Evolutionary conservation across 2,888 invertebrate genomes (phyloP).

Genomic region (Busseola fusca): DNA sequence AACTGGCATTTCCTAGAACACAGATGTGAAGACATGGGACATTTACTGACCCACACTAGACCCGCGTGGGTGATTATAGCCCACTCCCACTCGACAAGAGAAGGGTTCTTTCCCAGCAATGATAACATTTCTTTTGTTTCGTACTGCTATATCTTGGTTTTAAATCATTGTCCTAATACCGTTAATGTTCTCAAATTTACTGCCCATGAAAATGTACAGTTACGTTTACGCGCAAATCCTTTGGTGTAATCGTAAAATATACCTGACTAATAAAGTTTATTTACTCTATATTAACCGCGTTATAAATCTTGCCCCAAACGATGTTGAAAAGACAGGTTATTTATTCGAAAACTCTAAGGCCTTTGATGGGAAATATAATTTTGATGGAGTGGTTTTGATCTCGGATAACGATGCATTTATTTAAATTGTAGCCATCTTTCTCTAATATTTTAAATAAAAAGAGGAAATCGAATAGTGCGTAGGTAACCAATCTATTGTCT

Average conservation of each 20-base stretch:
- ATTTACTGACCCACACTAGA: no score
- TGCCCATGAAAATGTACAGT: conserved; percentile 14
- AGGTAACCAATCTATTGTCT: no score
- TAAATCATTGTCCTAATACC: conserved; percentile 6
- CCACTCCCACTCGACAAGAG: no score
- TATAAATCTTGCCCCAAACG: conserved; percentile 44
- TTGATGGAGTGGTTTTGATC: conserved; percentile 19
- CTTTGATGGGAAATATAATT: conserved; percentile 51
- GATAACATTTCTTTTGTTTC: no score
- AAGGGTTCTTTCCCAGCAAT: no score
- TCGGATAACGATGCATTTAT: conserved; percentile 16
- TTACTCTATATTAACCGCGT: conserved; percentile 20
- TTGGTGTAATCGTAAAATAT: conserved; percentile 35
- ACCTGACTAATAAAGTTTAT: conserved; percentile 45
- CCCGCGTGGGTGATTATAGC: no score
- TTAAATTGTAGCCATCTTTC: no score
- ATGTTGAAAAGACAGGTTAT: conserved; percentile 21
- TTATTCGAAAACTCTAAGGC: conserved; percentile 23
- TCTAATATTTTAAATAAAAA: no score
- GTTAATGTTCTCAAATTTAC: conserved; percentile 34
- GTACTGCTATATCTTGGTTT: background rate
- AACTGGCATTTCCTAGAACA: no score
- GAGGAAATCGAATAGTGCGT: no score
- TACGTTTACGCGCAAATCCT: conserved; percentile 9
- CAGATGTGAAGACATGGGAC: no score